Evolutionary conservation across 2,888 invertebrate species (phyloP), one percentile per base, ranked within the genome.

Genomic region (Ormyrus rosae): DNA sequence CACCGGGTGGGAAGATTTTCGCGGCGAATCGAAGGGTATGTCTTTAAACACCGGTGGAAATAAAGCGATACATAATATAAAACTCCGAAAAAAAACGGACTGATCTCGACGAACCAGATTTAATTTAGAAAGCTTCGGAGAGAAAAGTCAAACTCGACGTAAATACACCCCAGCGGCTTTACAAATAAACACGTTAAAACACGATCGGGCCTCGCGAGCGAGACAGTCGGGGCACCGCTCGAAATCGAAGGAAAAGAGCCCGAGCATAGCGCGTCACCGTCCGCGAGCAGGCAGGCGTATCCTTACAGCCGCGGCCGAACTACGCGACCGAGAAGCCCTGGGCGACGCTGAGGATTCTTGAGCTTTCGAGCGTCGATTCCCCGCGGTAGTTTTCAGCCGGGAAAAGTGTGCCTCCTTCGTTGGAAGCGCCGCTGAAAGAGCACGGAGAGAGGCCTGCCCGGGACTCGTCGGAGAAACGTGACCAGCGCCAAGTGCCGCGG

Each of bases 231-330:
- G 64, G 11, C 11, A 11, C 7, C n/a, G 34, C 34, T 1, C 51
- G 51, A 76, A 51, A 11, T 50, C 50, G 7, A 50, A 61, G 34
- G 69, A 76, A 76, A 77, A 64, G 53, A 10, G 6, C n/a, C 6
- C 8, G 34, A 34, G 19, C 13, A 13, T 3, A 34, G 34, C 3
- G 13, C 8, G 58, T 60, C 70, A 50, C 65, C 34, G 46, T 56
- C 34, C 34, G 51, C 45, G n/a, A 34, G 34, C 34, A 34, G 34
- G 2, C 48, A 5, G 13, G 45, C 53, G 53, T 58, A 56, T 74
- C 50, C 56, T 74, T 56, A 58, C 6, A 2, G 46, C 6, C n/a
- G 51, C 61, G 61, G 5, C 50, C 50, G 34, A 34, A 34, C 13
- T 13, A 13, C 34, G 34, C 34, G 34, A 34, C 34, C 34, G 58